Percentiles rank a stretch among this genome's conserved stretches.
These are phyloP conservation scores for Philonicus albiceps DNA, from an alignment of 2,888 invertebrate species.

Conservation along the genomic window DNA sequence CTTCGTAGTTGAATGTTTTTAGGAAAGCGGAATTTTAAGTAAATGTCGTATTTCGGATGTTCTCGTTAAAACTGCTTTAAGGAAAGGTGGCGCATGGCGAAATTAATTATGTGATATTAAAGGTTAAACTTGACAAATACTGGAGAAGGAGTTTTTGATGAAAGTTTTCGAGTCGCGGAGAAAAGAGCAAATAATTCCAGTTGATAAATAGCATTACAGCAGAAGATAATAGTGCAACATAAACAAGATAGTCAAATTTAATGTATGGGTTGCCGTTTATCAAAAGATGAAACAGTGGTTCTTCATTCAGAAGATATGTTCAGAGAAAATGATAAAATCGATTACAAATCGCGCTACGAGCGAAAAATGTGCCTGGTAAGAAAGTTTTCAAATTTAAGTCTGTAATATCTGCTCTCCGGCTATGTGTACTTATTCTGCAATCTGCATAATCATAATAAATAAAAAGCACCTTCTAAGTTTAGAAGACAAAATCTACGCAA, in stretches of 20 bases:
- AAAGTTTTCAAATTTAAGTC: neutral
- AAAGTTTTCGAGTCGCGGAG: neutral
- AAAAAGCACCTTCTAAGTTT: neutral
- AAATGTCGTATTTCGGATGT: neutral
- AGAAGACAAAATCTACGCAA: neutral
- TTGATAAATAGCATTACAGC: neutral
- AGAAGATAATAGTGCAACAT: neutral
- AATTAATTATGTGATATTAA: neutral
- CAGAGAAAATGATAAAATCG: conserved; percentile 47
- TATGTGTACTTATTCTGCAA: neutral
- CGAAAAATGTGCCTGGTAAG: conserved; percentile 54
- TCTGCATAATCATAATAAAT: neutral
- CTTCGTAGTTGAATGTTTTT: neutral
- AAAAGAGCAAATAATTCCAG: neutral
- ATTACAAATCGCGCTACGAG: conserved; percentile 54
- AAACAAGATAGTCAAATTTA: conserved; percentile 13
- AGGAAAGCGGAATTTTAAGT: neutral
- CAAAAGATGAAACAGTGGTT: conserved; percentile 51
- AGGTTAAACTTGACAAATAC: neutral
- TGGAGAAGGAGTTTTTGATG: neutral
- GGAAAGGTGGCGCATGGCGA: neutral
- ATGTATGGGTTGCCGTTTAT: conserved; percentile 55
- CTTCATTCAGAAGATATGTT: conserved; percentile 43
- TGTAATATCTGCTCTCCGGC: neutral
- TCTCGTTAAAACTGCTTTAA: neutral